Evolutionary conservation across 2,113 vertebrate species (phyloP), one percentile per base, ranked within the genome.

Genomic region (Labeo catla): DNA sequence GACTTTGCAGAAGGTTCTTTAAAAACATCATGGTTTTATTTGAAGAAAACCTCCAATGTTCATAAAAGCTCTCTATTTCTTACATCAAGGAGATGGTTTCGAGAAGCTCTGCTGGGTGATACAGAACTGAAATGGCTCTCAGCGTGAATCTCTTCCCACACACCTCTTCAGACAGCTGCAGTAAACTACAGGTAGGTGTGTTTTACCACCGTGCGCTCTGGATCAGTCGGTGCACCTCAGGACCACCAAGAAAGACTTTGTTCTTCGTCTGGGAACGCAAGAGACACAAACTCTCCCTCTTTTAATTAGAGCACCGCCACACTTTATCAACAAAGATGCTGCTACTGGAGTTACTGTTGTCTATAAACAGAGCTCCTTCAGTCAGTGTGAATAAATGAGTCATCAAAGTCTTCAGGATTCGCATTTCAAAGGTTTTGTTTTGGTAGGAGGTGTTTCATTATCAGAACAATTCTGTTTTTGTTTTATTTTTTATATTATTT

Each of bases 201-300:
- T 39, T 78, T 82, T 84, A 82, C 72, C 43, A 21, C 66, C 11
- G 21, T 66, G 28, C 34, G 3, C 19, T 86, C 36, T 73, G 77
- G 85, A 83, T 89, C 86, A 78, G 63, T 21, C 52, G 8, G 21
- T 73, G 70, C 49, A 45, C 52, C 79, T 86, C 78, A 68, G 80
- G 88, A 89, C 88, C 88, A 89, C 88, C 88, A 83, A 86, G 88
- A 74, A 86, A 65, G 83, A 83, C 88, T 89, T 89, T 87, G 88
- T 86, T 89, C 84, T 81, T 83, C 10, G 36, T 68, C 81, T 61
- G 86, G 78, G 85, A 70, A 86, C 5, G 34, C 49, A 70, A n/a
- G 2, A 21, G 49, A 52, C 28, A 21, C 28, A 50, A 70, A 83
- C 49, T 83, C 65, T 83, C 49, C 72, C 66, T 87, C 70, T 86